Evolutionary conservation across 1,140 invertebrate species (phyloP).

Genomic region (Neodiprion virginianus): DNA sequence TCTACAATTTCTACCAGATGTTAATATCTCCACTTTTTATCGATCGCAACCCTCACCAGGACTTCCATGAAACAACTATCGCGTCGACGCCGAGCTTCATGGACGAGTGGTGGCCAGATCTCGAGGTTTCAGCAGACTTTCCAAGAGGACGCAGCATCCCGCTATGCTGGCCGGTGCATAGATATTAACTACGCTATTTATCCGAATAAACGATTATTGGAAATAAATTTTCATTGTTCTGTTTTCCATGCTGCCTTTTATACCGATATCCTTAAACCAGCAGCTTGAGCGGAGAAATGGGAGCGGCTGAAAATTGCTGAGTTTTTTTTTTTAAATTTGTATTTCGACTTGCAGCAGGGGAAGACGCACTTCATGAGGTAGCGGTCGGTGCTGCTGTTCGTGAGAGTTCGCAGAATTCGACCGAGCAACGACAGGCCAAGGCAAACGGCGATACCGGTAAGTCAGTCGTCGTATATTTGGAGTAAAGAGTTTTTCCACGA

Average conservation of each 20-base stretch:
- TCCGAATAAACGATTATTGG: neutral
- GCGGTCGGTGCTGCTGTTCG: neutral
- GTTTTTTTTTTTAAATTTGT: neutral
- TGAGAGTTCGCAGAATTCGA: neutral
- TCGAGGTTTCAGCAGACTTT: neutral
- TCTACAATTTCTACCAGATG: too few relatives aligned
- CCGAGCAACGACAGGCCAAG: constrained; percentile 25
- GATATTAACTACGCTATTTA: neutral
- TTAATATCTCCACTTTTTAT: too few relatives aligned
- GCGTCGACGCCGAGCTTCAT: neutral
- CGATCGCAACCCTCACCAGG: neutral
- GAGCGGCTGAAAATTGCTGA: neutral
- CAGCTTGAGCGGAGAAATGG: neutral
- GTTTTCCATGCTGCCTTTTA: too few relatives aligned
- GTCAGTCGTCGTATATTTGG: constrained; percentile 18
- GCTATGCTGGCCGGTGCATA: neutral
- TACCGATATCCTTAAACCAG: too few relatives aligned
- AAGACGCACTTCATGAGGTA: constrained; percentile 20
- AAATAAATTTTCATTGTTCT: neutral
- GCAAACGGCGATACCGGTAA: constrained; percentile 45
- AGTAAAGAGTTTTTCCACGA: too few relatives aligned
- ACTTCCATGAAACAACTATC: neutral
- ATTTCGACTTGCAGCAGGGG: constrained; percentile 28
- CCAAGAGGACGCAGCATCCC: neutral
- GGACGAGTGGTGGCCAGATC: neutral